Conservation (phyloP, 2,797 vertebrate species). For the Ambastaia sidthimunki region DNA sequence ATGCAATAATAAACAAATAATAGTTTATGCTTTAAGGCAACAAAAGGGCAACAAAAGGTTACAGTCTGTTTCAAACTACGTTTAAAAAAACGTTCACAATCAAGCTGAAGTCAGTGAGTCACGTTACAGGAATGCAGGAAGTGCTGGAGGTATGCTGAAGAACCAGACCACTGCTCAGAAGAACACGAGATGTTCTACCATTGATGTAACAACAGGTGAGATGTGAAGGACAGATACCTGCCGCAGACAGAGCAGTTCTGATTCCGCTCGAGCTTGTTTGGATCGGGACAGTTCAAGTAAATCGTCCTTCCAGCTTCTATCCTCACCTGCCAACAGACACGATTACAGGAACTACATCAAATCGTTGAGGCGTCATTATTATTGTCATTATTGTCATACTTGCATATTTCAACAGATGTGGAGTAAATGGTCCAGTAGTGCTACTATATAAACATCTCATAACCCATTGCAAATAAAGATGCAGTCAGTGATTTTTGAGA, state of each 20-base stretch:
- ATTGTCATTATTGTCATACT: neutral
- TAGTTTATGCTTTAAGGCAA: neutral
- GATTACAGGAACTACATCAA: neutral
- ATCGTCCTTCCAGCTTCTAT: constrained; percentile 84
- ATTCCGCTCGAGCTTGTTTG: constrained; percentile 81
- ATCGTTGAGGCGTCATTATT: neutral
- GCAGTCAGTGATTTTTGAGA: no score
- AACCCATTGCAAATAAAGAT: no score
- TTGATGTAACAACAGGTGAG: neutral
- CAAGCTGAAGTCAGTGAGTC: constrained; percentile 7
- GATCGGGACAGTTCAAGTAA: constrained; percentile 84
- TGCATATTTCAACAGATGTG: neutral
- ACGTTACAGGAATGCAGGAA: constrained; percentile 18
- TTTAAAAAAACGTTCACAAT: neutral
- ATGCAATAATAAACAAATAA: neutral
- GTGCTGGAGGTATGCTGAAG: constrained; percentile 39
- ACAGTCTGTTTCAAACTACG: neutral
- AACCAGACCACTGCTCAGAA: constrained; percentile 36
- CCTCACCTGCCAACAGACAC: constrained; percentile 78
- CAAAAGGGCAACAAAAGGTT: neutral
- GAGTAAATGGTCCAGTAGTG: no score
- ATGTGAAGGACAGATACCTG: constrained; percentile 73
- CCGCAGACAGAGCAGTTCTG: constrained; percentile 78
- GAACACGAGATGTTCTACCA: constrained; percentile 3
- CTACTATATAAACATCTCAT: no score